These are phyloP conservation scores for Saxicola maurus DNA, from an alignment of 2,797 vertebrate species.

Conservation along the genomic window DNA sequence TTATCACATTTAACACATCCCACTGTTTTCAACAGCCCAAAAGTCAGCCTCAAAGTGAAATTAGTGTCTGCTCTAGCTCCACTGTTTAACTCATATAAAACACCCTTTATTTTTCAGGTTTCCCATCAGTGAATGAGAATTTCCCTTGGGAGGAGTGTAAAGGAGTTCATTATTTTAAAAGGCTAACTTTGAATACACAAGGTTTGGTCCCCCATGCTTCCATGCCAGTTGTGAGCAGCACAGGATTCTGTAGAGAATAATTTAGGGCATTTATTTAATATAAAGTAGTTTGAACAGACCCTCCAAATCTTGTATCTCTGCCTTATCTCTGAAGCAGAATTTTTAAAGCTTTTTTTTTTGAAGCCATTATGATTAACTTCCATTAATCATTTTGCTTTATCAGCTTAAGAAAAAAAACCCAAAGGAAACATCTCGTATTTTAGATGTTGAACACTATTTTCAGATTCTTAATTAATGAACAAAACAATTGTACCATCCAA, in stretches of 20 bases:
- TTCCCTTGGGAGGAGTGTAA: background rate
- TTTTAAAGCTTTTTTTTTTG: background rate
- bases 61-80: background rate
- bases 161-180: background rate
- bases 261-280: background rate
- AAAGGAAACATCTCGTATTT: fast-evolving
- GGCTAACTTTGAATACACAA: background rate
- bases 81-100: background rate
- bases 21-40: background rate
- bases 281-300: background rate
- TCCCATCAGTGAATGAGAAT: background rate
- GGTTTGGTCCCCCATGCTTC: background rate
- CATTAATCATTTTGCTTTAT: background rate
- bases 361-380: background rate
- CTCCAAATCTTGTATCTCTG: background rate
- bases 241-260: background rate
- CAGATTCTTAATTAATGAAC: background rate
- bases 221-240: background rate
- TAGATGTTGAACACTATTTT: background rate
- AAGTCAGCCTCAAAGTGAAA: background rate
- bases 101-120: background rate
- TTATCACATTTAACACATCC: background rate
- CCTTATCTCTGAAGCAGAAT: background rate
- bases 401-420: background rate
- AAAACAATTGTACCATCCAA: background rate